These are phyloP conservation scores for Melieria crassipennis DNA, from an alignment of 2,888 invertebrate species.

Conservation along the genomic window DNA sequence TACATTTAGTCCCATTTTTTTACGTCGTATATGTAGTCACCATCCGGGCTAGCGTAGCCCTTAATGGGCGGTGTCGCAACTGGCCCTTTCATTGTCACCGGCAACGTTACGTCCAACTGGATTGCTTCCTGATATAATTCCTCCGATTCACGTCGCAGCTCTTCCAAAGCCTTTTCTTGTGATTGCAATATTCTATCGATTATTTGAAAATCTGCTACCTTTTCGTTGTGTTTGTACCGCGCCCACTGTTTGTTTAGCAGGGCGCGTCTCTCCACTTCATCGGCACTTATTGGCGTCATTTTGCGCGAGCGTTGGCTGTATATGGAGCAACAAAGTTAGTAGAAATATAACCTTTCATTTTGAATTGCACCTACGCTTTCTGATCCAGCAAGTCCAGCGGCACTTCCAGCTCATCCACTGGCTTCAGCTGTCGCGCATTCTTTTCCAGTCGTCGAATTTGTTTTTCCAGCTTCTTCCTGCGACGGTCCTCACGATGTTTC, in stretches of 20 bases:
- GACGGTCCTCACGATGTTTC: conserved; percentile 83
- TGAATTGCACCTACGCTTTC: conserved; percentile 46
- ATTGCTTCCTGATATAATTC: conserved; percentile 89
- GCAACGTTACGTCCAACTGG: conserved; percentile 78
- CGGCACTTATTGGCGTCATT: conserved; percentile 66
- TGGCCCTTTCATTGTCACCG: conserved; percentile 78
- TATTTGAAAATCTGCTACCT: conserved; percentile 73
- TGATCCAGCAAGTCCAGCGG: conserved; percentile 70
- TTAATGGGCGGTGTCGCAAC: conserved; percentile 84
- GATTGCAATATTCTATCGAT: conserved; percentile 75
- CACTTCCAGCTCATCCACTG: conserved; percentile 86
- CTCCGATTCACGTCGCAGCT: conserved; percentile 82
- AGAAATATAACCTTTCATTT: not conserved
- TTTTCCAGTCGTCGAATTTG: conserved; percentile 84
- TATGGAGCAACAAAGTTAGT: not conserved
- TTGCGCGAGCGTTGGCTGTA: conserved; percentile 69
- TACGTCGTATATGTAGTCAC: conserved; percentile 85
- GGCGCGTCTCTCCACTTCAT: conserved; percentile 73
- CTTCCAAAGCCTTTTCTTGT: conserved; percentile 82
- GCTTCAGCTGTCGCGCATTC: conserved; percentile 85
- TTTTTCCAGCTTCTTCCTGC: conserved; percentile 85
- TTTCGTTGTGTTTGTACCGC: conserved; percentile 73
- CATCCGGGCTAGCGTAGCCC: conserved; percentile 85
- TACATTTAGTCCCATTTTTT: conserved; percentile 76
- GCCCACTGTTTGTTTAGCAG: conserved; percentile 81